Conservation (phyloP, 1,140 invertebrate genomes). For the Zaprionus tsacasi region DNA sequence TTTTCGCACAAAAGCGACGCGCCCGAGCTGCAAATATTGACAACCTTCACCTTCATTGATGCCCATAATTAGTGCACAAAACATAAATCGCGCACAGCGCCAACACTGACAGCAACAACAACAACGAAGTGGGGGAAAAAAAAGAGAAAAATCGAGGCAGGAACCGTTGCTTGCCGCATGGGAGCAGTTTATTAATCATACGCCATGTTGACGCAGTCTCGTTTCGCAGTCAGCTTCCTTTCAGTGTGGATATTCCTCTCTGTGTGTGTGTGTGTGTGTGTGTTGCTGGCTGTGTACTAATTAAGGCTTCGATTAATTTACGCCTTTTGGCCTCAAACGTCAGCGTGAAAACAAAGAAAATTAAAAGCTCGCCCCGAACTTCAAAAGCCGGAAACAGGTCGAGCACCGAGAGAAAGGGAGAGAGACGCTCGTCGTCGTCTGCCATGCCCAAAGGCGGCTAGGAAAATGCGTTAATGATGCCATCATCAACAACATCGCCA, state of each 20-base stretch:
- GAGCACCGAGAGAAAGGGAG: constrained; percentile 21
- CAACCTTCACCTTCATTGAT: constrained; percentile 82
- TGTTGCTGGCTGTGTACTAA: constrained; percentile 65
- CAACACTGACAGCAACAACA: background rate
- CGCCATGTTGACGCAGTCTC: constrained; percentile 68
- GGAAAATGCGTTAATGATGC: constrained; percentile 79
- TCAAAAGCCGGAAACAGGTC: constrained; percentile 78
- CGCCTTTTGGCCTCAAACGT: constrained; percentile 80
- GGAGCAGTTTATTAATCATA: constrained; percentile 81
- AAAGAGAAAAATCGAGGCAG: constrained; percentile 28
- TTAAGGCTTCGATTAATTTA: constrained; percentile 83
- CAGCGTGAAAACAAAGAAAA: constrained; percentile 79
- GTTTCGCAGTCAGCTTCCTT: constrained; percentile 20
- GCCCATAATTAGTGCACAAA: constrained; percentile 66
- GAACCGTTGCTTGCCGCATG: constrained; percentile 39
- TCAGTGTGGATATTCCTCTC: constrained; percentile 20
- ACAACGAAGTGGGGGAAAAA: background rate
- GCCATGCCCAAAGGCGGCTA: constrained; percentile 61
- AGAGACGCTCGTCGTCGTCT: constrained; percentile 13
- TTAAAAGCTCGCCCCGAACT: constrained; percentile 81
- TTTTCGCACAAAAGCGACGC: constrained; percentile 42
- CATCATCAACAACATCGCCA: constrained; percentile 64
- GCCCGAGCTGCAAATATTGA: constrained; percentile 61
- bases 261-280: constrained; percentile 6
- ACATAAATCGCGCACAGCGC: constrained; percentile 35